A percentile compares a stretch with the other conserved stretches of the same genome.
phyloP scores from a whole-genome alignment of 2,888 invertebrate species.

The Monochamus alternatus region DNA sequence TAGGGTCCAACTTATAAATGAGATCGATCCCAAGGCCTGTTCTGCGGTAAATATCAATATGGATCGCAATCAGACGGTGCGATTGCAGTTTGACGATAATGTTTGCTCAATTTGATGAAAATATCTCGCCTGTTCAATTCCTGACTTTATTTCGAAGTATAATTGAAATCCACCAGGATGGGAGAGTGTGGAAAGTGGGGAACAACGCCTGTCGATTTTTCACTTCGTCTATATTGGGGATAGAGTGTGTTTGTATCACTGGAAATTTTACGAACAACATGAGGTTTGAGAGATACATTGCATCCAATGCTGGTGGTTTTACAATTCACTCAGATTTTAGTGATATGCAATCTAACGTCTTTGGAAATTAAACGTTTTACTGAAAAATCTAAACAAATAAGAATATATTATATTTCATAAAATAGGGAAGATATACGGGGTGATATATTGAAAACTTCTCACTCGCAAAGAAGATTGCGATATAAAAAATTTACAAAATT shows the following conservation, averaged over 20 bases:
- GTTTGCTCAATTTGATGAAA: constrained; percentile 45
- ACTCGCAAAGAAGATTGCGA: too few relatives aligned
- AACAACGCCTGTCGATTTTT: not conserved
- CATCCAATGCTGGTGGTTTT: too few relatives aligned
- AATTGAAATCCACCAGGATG: constrained; percentile 38
- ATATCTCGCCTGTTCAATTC: constrained; percentile 42
- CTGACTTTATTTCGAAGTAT: constrained; percentile 35
- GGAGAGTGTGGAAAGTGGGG: not conserved
- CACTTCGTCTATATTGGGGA: not conserved
- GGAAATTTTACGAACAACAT: too few relatives aligned
- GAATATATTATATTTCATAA: too few relatives aligned
- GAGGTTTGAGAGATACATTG: too few relatives aligned
- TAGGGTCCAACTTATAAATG: not conserved
- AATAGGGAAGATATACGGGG: too few relatives aligned
- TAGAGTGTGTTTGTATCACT: not conserved
- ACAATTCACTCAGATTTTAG: too few relatives aligned
- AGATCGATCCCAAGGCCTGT: constrained; percentile 15
- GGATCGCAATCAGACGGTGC: constrained; percentile 32
- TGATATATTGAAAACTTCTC: too few relatives aligned
- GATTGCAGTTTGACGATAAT: constrained; percentile 38
- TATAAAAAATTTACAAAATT: too few relatives aligned
- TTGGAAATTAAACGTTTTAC: too few relatives aligned
- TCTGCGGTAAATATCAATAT: constrained; percentile 50
- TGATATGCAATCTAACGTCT: too few relatives aligned
- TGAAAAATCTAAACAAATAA: too few relatives aligned